These are phyloP conservation scores for Theocolax elegans DNA, from an alignment of 1,140 invertebrate species.

Conservation along the genomic window DNA sequence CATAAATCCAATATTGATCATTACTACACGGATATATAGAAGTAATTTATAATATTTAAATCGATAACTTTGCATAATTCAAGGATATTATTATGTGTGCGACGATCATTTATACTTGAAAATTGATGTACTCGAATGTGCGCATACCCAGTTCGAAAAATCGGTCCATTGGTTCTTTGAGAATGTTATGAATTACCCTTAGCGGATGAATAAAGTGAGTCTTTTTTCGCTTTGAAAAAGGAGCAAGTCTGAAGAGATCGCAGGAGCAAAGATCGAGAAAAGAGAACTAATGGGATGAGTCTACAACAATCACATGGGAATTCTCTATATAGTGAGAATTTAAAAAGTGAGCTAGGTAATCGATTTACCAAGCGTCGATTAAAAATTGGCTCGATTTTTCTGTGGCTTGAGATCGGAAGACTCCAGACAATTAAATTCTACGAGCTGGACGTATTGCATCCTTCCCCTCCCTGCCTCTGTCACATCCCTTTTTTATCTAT, in stretches of 20 bases:
- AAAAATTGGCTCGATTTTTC: slow-evolving; percentile 22
- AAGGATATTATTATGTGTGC: too few relatives aligned
- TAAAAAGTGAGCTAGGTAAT: too few relatives aligned
- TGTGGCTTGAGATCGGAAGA: not conserved
- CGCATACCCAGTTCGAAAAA: too few relatives aligned
- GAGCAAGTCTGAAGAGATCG: not conserved
- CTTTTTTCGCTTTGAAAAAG: not conserved
- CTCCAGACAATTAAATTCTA: slow-evolving; percentile 16
- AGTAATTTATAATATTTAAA: too few relatives aligned
- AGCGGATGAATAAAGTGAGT: slow-evolving; percentile 1
- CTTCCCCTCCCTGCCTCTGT: too few relatives aligned
- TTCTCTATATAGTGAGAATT: not conserved
- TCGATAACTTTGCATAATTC: too few relatives aligned
- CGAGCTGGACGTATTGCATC: too few relatives aligned
- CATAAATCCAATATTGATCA: too few relatives aligned
- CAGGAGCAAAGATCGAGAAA: not conserved
- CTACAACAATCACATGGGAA: not conserved
- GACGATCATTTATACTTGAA: too few relatives aligned
- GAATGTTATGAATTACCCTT: slow-evolving; percentile 15
- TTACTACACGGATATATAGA: too few relatives aligned
- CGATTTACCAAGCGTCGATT: not conserved
- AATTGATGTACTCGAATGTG: too few relatives aligned
- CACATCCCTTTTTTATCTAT: too few relatives aligned
- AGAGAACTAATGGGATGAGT: not conserved
- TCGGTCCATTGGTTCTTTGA: slow-evolving; percentile 13